Base-by-base conservation (phyloP, 2,797 vertebrate genomes). In the Parambassis ranga region DNA sequence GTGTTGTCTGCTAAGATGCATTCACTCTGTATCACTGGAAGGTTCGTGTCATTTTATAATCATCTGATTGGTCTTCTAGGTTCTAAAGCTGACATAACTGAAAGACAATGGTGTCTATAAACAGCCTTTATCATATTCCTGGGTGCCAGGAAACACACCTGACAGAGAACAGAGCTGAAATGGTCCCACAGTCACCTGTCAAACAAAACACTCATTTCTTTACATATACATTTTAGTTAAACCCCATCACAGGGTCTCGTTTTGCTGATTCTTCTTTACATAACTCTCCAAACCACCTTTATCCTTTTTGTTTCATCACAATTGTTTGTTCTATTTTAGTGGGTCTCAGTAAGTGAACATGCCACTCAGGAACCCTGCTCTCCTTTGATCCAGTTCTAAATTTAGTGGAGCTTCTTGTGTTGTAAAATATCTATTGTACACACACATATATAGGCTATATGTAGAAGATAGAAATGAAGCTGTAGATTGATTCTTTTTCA, bases 371-470 rank as follows among this genome's bases (percentile, higher is more conserved):
- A 18, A n/a, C 62, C 48, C 37, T 61, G 48, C 76, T 71, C 51
- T 61, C 15, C 20, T 65, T 55, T 33, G 9, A 53, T 74, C 62
- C 27, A 64, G 33, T 79, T 73, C 63, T 75, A 65, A 83, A 74
- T 71, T 66, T 67, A 47, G 59, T 56, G 59, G 67, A 61, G 35
- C 16, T 28, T 73, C 55, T 72, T 72, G 68, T 76, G 65, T 41
- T 49, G 41, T 57, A 11, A 64, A 73, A 72, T 44, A 58, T 75
- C 75, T 77, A 48, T 64, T 68, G 46, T 20, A 33, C 53, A 55
- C 30, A 3, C n/a, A n/a, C n/a, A n/a, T n/a, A n/a, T n/a, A n/a
- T n/a, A n/a, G n/a, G n/a, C n/a, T n/a, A n/a, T n/a, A n/a, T n/a
- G n/a, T n/a, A n/a, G n/a, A n/a, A 49, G 27, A 23, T 7, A 30